A percentile compares a stretch with the other conserved stretches of the same genome.
Conservation (phyloP, 1,140 invertebrate species). For the Atta cephalotes region DNA sequence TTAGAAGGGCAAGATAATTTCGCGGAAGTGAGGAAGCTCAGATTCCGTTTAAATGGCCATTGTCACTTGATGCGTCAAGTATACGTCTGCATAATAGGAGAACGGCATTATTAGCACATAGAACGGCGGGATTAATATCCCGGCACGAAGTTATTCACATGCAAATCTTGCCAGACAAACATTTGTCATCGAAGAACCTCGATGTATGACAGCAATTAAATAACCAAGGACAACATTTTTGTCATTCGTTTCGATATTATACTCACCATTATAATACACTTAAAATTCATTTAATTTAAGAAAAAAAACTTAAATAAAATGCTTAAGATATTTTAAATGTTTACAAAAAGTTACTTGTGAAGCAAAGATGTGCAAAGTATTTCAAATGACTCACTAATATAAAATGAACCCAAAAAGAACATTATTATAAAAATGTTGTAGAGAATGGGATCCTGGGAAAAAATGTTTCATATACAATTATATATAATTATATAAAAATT, state of each 20-base stretch:
- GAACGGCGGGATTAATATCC: conserved; percentile 1
- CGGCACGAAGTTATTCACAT: conserved; percentile 40
- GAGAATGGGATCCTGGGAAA: background rate
- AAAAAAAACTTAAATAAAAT: background rate
- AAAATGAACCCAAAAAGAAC: background rate
- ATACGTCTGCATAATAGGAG: background rate
- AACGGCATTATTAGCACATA: conserved; percentile 34
- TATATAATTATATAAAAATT: no score
- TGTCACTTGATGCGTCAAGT: conserved; percentile 33
- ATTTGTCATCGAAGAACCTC: conserved; percentile 53
- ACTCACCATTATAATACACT: background rate
- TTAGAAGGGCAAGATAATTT: background rate
- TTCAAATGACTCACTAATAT: background rate
- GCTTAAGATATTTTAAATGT: background rate
- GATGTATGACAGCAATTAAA: background rate
- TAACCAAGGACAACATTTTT: conserved; percentile 6
- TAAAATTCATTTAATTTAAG: background rate
- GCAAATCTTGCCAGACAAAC: conserved; percentile 38
- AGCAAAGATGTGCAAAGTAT: background rate
- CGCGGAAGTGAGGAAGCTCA: background rate
- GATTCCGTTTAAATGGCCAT: background rate
- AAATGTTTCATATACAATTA: no score
- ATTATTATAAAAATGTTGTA: background rate
- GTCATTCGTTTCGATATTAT: background rate
- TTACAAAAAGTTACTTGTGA: background rate